phyloP scores from a whole-genome alignment of 2,888 invertebrate species.

The Dolichopus griseipennis region DNA sequence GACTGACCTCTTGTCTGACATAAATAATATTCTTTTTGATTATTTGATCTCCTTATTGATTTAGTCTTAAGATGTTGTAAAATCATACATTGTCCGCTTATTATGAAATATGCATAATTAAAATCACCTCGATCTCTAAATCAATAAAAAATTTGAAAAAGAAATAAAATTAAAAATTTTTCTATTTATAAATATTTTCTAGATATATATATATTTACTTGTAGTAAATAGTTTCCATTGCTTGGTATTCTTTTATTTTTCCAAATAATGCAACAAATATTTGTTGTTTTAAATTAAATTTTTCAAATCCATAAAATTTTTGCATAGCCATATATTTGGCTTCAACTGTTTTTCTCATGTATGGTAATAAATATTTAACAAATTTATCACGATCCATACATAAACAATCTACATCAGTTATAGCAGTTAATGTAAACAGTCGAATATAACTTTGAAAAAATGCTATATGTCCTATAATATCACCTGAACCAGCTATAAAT shows the following conservation, averaged over 20 bases:
- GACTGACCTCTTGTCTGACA: neutral
- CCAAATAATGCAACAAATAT: conserved; percentile 16
- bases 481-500: neutral
- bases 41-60: neutral
- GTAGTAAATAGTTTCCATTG: conserved; percentile 35
- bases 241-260: conserved; percentile 33
- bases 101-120: conserved; percentile 36
- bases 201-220: conserved; percentile 17
- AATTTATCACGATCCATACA: neutral
- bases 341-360: neutral
- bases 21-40: neutral
- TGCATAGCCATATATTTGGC: neutral
- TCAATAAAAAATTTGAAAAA: too few species aligned
- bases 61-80: conserved; percentile 36
- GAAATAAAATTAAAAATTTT: too few species aligned
- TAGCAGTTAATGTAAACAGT: neutral
- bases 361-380: neutral
- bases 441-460: neutral
- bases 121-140: conserved; percentile 29
- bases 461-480: neutral
- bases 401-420: neutral
- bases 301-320: neutral
- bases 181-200: too few species aligned
- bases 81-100: conserved; percentile 40
- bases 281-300: neutral